These are phyloP conservation scores for Parthenolecanium corni DNA, from an alignment of 2,888 invertebrate genomes.

Conservation along the genomic window DNA sequence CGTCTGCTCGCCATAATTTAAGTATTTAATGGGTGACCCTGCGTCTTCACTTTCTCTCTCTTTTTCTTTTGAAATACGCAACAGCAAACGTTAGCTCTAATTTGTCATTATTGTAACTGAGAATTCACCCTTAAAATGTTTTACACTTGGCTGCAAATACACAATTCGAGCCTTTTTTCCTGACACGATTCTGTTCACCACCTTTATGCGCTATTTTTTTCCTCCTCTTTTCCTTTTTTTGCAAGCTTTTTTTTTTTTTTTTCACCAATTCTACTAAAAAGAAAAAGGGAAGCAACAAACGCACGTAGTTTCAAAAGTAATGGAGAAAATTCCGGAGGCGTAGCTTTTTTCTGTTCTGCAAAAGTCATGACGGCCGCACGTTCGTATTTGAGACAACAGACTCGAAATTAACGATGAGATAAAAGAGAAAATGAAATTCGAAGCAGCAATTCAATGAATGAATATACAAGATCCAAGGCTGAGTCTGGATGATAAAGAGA, in stretches of 20 bases:
- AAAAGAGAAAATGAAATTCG: no score
- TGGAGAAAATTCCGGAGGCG: no score
- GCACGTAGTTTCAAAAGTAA: no score
- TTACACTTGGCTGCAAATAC: constrained; percentile 10
- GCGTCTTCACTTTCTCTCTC: no score
- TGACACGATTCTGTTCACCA: background rate
- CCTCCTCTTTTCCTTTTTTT: background rate
- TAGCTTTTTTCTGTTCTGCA: no score
- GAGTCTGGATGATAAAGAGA: no score
- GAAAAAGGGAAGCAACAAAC: background rate
- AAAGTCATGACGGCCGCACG: no score
- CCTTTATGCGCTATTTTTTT: background rate
- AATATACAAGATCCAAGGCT: no score
- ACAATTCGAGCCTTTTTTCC: constrained; percentile 3
- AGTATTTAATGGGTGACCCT: constrained; percentile 12
- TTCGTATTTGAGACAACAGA: no score
- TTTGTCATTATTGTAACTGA: constrained; percentile 26
- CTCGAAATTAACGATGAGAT: no score
- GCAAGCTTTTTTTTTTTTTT: background rate
- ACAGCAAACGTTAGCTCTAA: constrained; percentile 11
- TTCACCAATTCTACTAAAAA: background rate
- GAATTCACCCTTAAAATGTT: constrained; percentile 26
- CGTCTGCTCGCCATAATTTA: constrained; percentile 11
- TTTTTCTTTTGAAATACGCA: no score
- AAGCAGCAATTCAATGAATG: no score